These are phyloP conservation scores for Torymus aiolomorphi DNA, from an alignment of 2,888 invertebrate genomes.

Conservation along the genomic window DNA sequence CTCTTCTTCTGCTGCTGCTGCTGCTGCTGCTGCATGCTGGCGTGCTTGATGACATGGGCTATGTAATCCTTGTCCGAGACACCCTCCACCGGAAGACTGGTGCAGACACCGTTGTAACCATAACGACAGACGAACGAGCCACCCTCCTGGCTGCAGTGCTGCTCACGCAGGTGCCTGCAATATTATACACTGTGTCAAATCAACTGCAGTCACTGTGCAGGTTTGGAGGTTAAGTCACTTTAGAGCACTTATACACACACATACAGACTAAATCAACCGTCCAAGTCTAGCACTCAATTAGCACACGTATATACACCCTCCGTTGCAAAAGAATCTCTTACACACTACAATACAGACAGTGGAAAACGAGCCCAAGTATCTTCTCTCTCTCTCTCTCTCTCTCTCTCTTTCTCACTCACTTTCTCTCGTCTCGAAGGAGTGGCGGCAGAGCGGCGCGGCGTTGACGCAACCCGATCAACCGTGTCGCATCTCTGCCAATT, in stretches of 20 bases:
- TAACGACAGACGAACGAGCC: conserved; percentile 92
- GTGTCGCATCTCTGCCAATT: too few relatives aligned
- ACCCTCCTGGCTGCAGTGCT: conserved; percentile 90
- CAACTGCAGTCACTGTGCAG: too few relatives aligned
- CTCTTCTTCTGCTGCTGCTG: conserved; percentile 74
- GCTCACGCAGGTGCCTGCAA: conserved; percentile 85
- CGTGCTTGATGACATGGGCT: conserved; percentile 86
- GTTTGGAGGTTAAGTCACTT: conserved; percentile 36
- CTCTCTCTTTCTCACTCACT: too few relatives aligned
- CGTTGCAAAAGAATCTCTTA: too few relatives aligned
- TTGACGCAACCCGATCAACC: not conserved
- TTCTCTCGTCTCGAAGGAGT: not conserved
- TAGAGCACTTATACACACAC: too few relatives aligned
- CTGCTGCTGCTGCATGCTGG: conserved; percentile 70
- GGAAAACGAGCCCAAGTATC: too few relatives aligned
- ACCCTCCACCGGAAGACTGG: conserved; percentile 91
- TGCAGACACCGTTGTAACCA: conserved; percentile 91
- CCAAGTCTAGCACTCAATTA: too few relatives aligned
- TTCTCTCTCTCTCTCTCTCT: not conserved
- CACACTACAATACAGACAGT: too few relatives aligned
- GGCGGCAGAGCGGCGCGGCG: not conserved
- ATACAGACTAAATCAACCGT: too few relatives aligned
- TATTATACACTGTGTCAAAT: conserved; percentile 57
- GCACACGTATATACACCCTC: too few relatives aligned
- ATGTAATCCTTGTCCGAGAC: conserved; percentile 92